Evolutionary conservation across 2,888 invertebrate species (phyloP), one percentile per base, ranked within the genome.

Genomic region (Alentia gelatinosa): DNA sequence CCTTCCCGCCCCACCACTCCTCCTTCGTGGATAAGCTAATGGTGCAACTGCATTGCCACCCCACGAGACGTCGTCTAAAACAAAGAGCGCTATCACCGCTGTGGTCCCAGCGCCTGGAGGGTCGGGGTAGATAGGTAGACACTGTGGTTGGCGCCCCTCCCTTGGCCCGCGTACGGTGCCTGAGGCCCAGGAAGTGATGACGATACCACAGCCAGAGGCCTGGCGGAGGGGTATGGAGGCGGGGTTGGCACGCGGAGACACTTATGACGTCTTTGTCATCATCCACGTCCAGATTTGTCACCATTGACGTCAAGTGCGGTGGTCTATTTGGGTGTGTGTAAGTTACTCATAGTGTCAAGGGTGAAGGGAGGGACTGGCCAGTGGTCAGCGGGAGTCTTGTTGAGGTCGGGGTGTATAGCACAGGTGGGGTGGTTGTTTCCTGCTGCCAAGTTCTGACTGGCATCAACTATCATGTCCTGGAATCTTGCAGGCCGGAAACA

Each of bases 1-100:
- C 75, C 75, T 75, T 3, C 75, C 75, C 75, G 75, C 75, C 75
- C 75, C 26, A 33, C 75, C 37, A n/a, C 75, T 75, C 75, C 75
- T 75, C 33, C 75, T 12, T 3, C 1, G 15, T 19, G 4, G 75
- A 35, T 75, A 35, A 37, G 75, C 75, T 75, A 75, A 35, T 75
- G 75, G 75, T 15, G 30, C 33, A 26, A 75, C 75, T n/a, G 37
- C 30, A 19, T 3, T 33, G n/a, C 75, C 37, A 15, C 33, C n/a
- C 33, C 75, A 26, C 7, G 35, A 26, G 35, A 30, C 75, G 37
- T 26, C 4, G 75, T 19, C 75, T 75, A 75, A 75, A 75, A 75
- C 75, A 75, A 75, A n/a, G 75, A 19, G 30, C 75, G 35, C 35
- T 75, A 33, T 75, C 75, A 75, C 15, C 75, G 5, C 30, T n/a